Evolutionary conservation across 2,888 invertebrate species (phyloP), one percentile per base, ranked within the genome.

Genomic region (Stomorhina lunata): DNA sequence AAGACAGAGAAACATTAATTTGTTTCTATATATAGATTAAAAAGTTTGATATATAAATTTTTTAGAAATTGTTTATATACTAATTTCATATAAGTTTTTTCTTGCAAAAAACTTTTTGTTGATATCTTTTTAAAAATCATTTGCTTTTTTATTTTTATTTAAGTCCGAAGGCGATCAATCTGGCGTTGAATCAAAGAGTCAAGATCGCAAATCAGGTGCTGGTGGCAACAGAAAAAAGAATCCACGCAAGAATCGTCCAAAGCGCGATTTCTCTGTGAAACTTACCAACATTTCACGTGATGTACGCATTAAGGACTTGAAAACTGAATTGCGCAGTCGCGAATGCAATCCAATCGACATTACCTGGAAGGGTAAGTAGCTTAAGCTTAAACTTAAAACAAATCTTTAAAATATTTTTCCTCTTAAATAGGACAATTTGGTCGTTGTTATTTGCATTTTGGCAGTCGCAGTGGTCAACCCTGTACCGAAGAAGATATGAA

Each of bases 261-360:
- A 86, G 6, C 86, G 87, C 73, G 90, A 90, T 84, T 91, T 90
- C 80, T 90, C 90, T 76, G 88, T 91, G 45, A 91, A 93, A 92
- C 93, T 96, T 71, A 94, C 94, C 12, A 96, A 96, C 88, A 95
- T 96, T 87, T 93, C 94, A 72, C 93, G 93, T 17, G 93, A 93
- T 81, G 94, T 95, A 10, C 93, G 95, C 82, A 94, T 96, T 7
- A 94, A 95, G 59, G 95, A 96, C 88, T 90, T 96, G 86, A 96
- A 96, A 88, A 93, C 93, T 63, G 96, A 95, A 37, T 91, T 96
- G 34, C 92, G 92, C 48, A 95, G 95, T 87, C 94, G 95, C 85
- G 95, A 95, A 55, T 94, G 96, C 73, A 95, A 95, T 87, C 96
- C 96, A 4, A 93, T 93, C 86, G 93, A 94, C 83, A 96, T 96